A percentile compares a stretch with the other conserved stretches of the same genome.
Evolutionary conservation across 2,888 invertebrate species (phyloP).

Genomic region (Caenorhabditis angaria): DNA sequence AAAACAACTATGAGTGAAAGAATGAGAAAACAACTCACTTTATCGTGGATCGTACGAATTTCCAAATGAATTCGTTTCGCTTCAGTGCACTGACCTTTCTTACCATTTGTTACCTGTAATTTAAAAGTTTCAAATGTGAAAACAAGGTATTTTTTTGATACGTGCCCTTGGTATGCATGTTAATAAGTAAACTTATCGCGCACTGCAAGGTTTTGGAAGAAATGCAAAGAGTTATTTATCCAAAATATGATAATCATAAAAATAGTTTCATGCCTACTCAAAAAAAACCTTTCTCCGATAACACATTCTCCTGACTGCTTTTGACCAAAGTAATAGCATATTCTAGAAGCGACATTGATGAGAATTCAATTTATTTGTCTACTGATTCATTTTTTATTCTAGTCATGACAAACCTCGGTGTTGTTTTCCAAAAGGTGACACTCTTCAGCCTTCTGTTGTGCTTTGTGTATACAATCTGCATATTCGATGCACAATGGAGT

Average conservation of each 20-base stretch:
- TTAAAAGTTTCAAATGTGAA: too few relatives aligned
- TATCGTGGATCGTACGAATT: conserved; percentile 38
- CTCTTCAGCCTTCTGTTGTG: conserved; percentile 43
- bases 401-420: conserved; percentile 28
- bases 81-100: conserved; percentile 42
- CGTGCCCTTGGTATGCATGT: background rate
- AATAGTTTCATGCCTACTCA: background rate
- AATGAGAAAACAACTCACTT: conserved; percentile 9
- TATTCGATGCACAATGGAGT: conserved; percentile 47
- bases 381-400: background rate
- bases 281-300: conserved; percentile 7
- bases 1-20: background rate
- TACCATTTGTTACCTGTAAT: conserved; percentile 41
- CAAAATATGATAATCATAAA: background rate
- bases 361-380: background rate
- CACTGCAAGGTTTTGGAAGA: conserved; percentile 8
- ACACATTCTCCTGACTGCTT: conserved; percentile 35
- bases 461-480: conserved; percentile 44
- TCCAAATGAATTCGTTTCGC: conserved; percentile 39
- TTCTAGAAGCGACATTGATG: conserved; percentile 10
- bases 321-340: conserved; percentile 40
- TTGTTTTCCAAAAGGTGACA: conserved; percentile 43
- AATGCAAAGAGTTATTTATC: conserved; percentile 16
- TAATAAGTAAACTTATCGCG: too few relatives aligned
- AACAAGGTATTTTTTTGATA: background rate